These are phyloP conservation scores for Sebastes paucispinis DNA, from an alignment of 2,797 vertebrate genomes.

Conservation along the genomic window DNA sequence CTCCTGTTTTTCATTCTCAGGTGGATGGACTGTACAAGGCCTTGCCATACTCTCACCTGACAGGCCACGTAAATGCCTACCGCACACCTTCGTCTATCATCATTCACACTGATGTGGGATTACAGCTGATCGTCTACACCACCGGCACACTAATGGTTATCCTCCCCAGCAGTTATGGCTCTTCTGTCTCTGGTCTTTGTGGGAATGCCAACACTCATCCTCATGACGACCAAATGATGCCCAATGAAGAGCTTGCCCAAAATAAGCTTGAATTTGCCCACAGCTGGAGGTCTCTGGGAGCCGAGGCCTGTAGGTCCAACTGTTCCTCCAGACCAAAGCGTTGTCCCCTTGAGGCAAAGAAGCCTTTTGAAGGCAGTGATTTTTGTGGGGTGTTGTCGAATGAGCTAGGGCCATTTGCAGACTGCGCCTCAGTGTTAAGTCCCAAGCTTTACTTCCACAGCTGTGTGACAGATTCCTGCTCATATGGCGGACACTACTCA, in stretches of 20 bases:
- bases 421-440: constrained; percentile 63
- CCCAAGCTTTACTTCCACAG: constrained; percentile 62
- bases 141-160: constrained; percentile 58
- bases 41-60: constrained; percentile 66
- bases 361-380: constrained; percentile 47
- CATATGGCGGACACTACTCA: constrained; percentile 60
- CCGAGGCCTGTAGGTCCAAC: constrained; percentile 44
- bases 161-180: constrained; percentile 56
- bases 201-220: constrained; percentile 73
- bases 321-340: constrained; percentile 35
- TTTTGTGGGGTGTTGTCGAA: constrained; percentile 71
- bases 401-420: constrained; percentile 64
- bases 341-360: constrained; percentile 49
- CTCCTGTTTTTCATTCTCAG: constrained; percentile 41
- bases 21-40: constrained; percentile 65
- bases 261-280: constrained; percentile 45
- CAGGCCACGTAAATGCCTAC: constrained; percentile 52
- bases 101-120: constrained; percentile 67
- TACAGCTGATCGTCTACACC: constrained; percentile 77
- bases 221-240: constrained; percentile 55
- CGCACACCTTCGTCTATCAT: constrained; percentile 55
- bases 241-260: neutral
- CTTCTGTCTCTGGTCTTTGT: constrained; percentile 75
- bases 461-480: constrained; percentile 74
- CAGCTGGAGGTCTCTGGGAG: constrained; percentile 71